These are phyloP conservation scores for Oconnorella tubifera DNA, from an alignment of 2,888 invertebrate species.

Conservation along the genomic window DNA sequence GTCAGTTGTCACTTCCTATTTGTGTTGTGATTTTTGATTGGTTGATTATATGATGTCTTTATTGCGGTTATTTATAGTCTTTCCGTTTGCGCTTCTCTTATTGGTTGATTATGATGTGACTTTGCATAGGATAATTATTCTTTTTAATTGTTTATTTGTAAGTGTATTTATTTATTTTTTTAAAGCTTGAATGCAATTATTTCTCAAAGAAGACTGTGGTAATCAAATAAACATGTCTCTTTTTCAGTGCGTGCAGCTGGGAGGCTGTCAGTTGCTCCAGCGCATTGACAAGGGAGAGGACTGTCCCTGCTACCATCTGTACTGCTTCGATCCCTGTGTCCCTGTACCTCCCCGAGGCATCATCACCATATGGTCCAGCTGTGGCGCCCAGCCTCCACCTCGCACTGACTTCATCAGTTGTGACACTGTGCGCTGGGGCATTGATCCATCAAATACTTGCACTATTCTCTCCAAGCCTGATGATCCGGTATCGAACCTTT, in stretches of 20 bases:
- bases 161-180: too few relatives aligned
- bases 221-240: too few relatives aligned
- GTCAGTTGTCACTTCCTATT: background rate
- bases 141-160: too few relatives aligned
- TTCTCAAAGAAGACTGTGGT: too few relatives aligned
- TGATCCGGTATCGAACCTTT: too few relatives aligned
- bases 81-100: too few relatives aligned
- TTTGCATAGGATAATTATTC: too few relatives aligned
- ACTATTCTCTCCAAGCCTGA: background rate
- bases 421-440: background rate
- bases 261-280: conserved; percentile 3
- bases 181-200: too few relatives aligned
- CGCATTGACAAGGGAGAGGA: background rate
- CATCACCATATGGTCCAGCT: background rate
- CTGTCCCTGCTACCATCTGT: background rate
- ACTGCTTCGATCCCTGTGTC: background rate
- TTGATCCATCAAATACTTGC: background rate
- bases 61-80: too few relatives aligned
- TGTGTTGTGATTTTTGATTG: too few relatives aligned
- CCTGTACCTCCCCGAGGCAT: background rate
- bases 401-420: background rate
- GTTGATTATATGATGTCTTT: too few relatives aligned
- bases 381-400: background rate
- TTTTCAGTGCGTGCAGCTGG: conserved; percentile 2
- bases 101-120: too few relatives aligned